These are phyloP conservation scores for Acleris holmiana DNA, from an alignment of 2,888 invertebrate species.

Conservation along the genomic window DNA sequence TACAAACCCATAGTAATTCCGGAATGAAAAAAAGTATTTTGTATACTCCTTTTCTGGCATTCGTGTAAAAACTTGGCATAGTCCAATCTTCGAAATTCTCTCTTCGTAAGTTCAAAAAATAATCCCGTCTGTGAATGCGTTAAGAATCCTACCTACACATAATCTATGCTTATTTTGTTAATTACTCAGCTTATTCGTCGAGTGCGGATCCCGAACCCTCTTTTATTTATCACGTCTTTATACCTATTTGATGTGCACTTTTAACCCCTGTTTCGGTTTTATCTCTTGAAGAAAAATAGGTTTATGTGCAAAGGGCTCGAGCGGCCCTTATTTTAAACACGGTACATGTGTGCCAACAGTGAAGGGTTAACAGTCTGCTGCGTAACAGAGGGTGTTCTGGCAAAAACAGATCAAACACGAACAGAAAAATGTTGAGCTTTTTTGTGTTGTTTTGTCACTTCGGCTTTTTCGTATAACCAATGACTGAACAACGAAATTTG, in stretches of 20 bases:
- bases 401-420: constrained; percentile 64
- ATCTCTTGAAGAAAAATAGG: constrained; percentile 37
- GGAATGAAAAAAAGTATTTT: too few species aligned
- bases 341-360: constrained; percentile 63
- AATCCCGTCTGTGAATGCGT: too few species aligned
- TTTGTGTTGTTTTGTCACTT: neutral
- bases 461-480: neutral
- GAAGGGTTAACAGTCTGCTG: constrained; percentile 80
- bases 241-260: constrained; percentile 38
- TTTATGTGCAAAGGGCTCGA: constrained; percentile 60
- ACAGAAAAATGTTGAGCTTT: constrained; percentile 12
- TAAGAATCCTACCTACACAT: too few species aligned
- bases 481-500: neutral
- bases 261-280: constrained; percentile 46
- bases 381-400: constrained; percentile 63
- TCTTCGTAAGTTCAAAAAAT: too few species aligned
- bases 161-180: neutral
- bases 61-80: too few species aligned
- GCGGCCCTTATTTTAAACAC: constrained; percentile 62
- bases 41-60: too few species aligned
- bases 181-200: neutral
- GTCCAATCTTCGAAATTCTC: too few species aligned
- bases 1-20: too few species aligned
- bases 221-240: constrained; percentile 35
- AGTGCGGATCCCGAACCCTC: constrained; percentile 12